Evolutionary conservation across 1,140 invertebrate genomes (phyloP).

Genomic region (Asbolus verrucosus): DNA sequence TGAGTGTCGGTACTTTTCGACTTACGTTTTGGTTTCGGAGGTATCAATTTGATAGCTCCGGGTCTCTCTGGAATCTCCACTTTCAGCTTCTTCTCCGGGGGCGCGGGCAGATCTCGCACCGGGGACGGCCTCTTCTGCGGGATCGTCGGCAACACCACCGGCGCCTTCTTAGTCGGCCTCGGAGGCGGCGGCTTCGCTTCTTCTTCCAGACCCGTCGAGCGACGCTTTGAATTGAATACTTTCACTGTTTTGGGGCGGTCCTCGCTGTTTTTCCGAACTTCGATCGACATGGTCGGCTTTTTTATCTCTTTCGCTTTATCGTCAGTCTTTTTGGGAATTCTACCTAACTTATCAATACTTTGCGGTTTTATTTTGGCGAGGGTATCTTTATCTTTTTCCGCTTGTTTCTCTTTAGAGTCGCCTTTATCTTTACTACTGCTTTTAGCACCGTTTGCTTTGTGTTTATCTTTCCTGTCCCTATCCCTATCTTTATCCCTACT

Average conservation of each 20-base stretch:
- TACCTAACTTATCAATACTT: conserved; percentile 76
- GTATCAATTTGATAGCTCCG: conserved; percentile 85
- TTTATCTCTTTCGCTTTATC: conserved; percentile 69
- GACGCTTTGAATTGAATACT: conserved; percentile 88
- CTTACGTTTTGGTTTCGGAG: conserved; percentile 91
- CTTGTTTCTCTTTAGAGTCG: conserved; percentile 63
- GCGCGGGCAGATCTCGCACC: conserved; percentile 66
- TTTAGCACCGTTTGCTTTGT: conserved; percentile 56
- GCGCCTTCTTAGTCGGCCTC: conserved; percentile 71
- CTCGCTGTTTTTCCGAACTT: conserved; percentile 76
- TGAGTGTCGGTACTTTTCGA: conserved; percentile 61
- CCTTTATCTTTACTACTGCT: conserved; percentile 62
- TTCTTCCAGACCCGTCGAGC: conserved; percentile 86
- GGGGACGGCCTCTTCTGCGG: conserved; percentile 75
- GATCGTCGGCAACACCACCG: conserved; percentile 66
- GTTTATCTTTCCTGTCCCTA: conserved; percentile 50
- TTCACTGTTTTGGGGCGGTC: conserved; percentile 86
- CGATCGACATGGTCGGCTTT: conserved; percentile 83
- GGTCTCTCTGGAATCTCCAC: conserved; percentile 72
- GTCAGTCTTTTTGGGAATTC: conserved; percentile 78
- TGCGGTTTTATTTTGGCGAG: conserved; percentile 75
- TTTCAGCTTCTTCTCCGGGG: conserved; percentile 79
- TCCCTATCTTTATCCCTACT: conserved; percentile 59
- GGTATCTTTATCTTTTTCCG: conserved; percentile 77
- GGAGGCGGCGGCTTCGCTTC: conserved; percentile 83